These are phyloP conservation scores for Erythrocercus mccallii DNA, from an alignment of 2,113 vertebrate genomes.

Conservation along the genomic window DNA sequence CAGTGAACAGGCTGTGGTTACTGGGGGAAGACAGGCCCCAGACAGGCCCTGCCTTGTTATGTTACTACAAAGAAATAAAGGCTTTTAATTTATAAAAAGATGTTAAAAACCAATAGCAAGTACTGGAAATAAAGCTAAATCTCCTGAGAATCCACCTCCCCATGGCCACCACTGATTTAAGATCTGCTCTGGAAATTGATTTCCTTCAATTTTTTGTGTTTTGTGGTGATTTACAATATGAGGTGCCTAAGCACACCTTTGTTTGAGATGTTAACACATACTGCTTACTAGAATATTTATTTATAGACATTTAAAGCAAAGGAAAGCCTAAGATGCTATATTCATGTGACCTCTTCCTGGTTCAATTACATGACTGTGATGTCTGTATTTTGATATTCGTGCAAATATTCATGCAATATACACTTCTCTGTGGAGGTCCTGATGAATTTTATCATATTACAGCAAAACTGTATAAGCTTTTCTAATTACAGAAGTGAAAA, in stretches of 20 bases:
- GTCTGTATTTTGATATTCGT: neutral
- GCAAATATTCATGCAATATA: neutral
- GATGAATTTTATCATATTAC: neutral
- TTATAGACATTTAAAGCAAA: conserved; percentile 19
- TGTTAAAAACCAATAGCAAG: neutral
- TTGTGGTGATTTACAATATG: neutral
- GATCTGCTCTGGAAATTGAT: neutral
- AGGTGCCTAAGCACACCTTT: neutral
- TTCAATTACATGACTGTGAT: neutral
- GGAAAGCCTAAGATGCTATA: neutral
- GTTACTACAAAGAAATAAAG: neutral
- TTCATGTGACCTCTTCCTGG: neutral
- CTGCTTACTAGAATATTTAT: conserved; percentile 56
- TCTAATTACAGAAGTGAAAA: neutral
- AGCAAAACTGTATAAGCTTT: neutral
- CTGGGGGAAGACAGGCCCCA: neutral
- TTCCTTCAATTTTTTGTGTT: neutral
- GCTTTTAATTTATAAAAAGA: neutral
- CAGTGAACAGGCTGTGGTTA: conserved; percentile 62
- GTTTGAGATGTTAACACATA: neutral
- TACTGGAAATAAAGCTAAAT: neutral
- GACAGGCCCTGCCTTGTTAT: neutral
- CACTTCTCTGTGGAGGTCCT: neutral
- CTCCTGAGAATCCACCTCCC: neutral
- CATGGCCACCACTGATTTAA: neutral